Evolutionary conservation across 2,113 vertebrate genomes (phyloP), one percentile per base, ranked within the genome.

Genomic region (Hippocampus comes): DNA sequence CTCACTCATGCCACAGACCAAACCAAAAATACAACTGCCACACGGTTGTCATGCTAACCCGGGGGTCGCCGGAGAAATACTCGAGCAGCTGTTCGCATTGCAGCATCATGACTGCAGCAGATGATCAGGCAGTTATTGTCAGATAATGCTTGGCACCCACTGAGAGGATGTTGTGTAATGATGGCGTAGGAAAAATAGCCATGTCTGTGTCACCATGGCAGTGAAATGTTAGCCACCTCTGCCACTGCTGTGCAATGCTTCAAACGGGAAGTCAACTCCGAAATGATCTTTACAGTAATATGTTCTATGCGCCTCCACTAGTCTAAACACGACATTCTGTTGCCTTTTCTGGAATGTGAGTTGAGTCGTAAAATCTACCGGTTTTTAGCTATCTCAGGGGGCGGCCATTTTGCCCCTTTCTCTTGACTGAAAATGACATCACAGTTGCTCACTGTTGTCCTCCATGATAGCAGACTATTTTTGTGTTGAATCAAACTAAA

Each of bases 111-210:
- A 64, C 48, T 65, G 55, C 76, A 72, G 66, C 75, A 84, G 79
- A 81, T 75, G 79, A 85, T 74, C 68, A 48, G 72, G 66, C 75
- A 63, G 79, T 51, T 71, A 76, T 87, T 75, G 87, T 82, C 72
- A 78, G 73, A 82, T 82, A 73, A 77, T 74, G 79, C 72, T 63
- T 25, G 68, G 51, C 51, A 82, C 77, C 78, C 80, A 86, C 82
- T 71, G 77, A 81, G 76, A 80, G 63, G 17, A 17, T 75, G 81
- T 86, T 89, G 87, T 75, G 78, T 83, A 88, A 90, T 75, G 73
- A 82, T 25, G 78, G 11, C 67, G 75, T 69, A 73, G 77, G 79
- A 78, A 82, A 78, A 69, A 38, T 18, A 64, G 74, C 70, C 63
- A 67, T 57, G 77, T 51, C 70, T 74, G 64, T 71, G 77, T 11